Conservation (phyloP, 2,113 vertebrate genomes). For the Hyperoodon ampullatus region DNA sequence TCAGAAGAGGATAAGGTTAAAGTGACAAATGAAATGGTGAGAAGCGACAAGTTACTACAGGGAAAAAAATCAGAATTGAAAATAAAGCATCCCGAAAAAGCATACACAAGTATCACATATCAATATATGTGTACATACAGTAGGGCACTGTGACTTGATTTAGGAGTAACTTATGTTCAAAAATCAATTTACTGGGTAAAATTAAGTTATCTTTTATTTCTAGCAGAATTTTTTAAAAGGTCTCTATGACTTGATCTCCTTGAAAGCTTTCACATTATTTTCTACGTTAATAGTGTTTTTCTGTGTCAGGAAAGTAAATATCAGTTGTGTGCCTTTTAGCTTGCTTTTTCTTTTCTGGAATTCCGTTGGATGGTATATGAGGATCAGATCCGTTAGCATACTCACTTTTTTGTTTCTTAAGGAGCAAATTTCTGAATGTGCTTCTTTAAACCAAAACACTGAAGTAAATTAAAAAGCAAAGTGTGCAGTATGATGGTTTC, state of each 20-base stretch:
- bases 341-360: background rate
- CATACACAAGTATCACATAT: no score
- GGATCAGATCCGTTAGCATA: background rate
- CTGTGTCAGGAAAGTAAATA: background rate
- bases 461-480: conserved; percentile 39
- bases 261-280: conserved; percentile 23
- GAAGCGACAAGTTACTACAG: background rate
- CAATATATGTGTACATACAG: background rate
- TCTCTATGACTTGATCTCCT: background rate
- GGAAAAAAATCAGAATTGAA: background rate
- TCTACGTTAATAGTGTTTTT: conserved; percentile 24
- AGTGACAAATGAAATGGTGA: background rate
- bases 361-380: background rate
- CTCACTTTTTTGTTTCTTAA: conserved; percentile 35
- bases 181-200: background rate
- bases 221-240: background rate
- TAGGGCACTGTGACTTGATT: background rate
- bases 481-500: conserved; percentile 62
- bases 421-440: conserved; percentile 40
- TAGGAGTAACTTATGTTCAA: background rate
- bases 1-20: background rate
- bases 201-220: background rate
- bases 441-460: conserved; percentile 51
- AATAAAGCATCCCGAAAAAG: background rate
- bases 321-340: background rate